phyloP scores from a whole-genome alignment of 2,113 vertebrate genomes.

The Grus americana region DNA sequence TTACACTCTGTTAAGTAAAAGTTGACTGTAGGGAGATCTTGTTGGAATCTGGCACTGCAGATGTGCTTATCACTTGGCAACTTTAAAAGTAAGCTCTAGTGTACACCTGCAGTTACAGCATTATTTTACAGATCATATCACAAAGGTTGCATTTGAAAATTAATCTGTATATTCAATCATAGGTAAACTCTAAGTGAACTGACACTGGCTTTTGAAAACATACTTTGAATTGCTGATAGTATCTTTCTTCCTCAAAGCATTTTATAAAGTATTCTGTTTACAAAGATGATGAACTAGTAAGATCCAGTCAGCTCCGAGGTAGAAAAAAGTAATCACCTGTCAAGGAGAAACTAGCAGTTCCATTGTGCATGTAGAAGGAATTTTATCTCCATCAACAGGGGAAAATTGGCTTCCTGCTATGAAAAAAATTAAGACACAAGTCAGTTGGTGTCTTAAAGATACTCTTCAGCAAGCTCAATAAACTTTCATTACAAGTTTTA shows the following conservation, averaged over 20 bases:
- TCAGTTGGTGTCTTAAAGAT: background rate
- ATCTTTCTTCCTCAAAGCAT: background rate
- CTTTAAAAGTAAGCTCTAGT: background rate
- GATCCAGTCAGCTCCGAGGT: background rate
- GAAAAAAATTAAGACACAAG: background rate
- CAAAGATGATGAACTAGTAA: background rate
- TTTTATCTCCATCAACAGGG: background rate
- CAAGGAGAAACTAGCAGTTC: background rate
- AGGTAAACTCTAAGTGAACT: background rate
- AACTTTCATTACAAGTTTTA: background rate
- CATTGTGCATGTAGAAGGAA: background rate
- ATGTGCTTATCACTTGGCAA: background rate
- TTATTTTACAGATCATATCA: background rate
- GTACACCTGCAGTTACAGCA: background rate
- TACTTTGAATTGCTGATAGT: conserved; percentile 7
- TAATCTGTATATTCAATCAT: background rate
- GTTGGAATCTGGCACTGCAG: background rate
- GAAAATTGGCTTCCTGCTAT: background rate
- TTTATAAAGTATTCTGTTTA: background rate
- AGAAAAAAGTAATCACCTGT: background rate
- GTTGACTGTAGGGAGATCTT: background rate
- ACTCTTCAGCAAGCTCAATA: background rate
- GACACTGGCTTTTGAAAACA: background rate
- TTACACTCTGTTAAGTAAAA: background rate
- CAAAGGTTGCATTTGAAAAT: background rate